Conservation (phyloP, 1,140 invertebrate species). For the Drosophila pallidifrons region DNA sequence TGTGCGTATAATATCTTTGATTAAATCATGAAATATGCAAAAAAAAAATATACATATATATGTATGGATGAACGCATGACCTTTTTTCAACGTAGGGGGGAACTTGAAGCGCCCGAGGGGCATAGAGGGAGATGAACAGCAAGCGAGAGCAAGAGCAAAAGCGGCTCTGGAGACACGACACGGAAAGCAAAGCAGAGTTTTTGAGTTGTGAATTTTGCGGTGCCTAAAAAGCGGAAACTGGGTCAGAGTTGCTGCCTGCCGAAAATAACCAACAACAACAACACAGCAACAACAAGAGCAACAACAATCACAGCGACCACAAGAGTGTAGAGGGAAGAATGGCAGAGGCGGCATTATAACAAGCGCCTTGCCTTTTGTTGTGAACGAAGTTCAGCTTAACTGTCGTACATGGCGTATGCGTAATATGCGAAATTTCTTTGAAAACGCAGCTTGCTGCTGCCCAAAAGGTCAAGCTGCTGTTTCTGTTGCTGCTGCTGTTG, state of each 20-base stretch:
- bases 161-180: conserved; percentile 45
- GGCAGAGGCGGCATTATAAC: neutral
- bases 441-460: conserved; percentile 37
- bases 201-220: conserved; percentile 56
- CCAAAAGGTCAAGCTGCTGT: conserved; percentile 68
- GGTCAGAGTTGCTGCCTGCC: conserved; percentile 67
- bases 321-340: neutral
- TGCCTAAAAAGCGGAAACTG: conserved; percentile 80
- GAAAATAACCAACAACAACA: conserved; percentile 45
- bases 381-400: neutral
- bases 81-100: conserved; percentile 26
- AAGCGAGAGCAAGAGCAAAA: conserved; percentile 5
- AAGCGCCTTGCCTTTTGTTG: neutral
- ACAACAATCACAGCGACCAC: neutral
- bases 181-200: conserved; percentile 37
- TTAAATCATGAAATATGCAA: conserved; percentile 83
- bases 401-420: conserved; percentile 63
- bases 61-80: conserved; percentile 17
- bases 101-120: conserved; percentile 17
- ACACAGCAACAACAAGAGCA: conserved; percentile 23
- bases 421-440: conserved; percentile 40
- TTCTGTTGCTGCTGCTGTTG: conserved; percentile 23
- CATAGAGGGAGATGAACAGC: conserved; percentile 23
- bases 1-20: conserved; percentile 80
- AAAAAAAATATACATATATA: conserved; percentile 39